phyloP scores from a whole-genome alignment of 2,888 invertebrate species.

The Vandiemenella viatica region DNA sequence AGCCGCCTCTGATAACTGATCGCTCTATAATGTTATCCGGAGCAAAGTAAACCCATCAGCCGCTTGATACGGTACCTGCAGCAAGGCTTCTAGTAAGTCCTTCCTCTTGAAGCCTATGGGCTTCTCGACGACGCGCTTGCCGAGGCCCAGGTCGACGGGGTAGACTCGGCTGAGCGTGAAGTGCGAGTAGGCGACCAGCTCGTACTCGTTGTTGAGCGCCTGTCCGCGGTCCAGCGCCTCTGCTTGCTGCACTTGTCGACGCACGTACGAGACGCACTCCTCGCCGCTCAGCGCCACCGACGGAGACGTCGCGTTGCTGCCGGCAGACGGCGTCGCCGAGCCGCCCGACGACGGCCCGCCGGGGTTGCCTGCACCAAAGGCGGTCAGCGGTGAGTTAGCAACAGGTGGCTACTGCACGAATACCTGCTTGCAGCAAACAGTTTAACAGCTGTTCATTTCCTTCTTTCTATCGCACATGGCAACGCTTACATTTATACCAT shows the following conservation, averaged over 20 bases:
- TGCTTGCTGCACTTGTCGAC: conserved; percentile 47
- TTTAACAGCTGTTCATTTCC: too few species aligned
- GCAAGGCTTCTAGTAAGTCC: conserved; percentile 49
- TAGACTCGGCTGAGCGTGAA: conserved; percentile 56
- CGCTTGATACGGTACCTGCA: conserved; percentile 47
- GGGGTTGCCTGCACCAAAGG: background rate
- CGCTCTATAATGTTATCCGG: too few species aligned
- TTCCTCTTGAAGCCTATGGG: conserved; percentile 59
- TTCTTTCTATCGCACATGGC: too few species aligned
- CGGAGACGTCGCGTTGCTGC: conserved; percentile 20
- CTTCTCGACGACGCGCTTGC: conserved; percentile 61
- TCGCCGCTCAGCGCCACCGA: conserved; percentile 20
- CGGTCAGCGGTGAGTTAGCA: background rate
- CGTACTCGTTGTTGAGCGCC: conserved; percentile 59
- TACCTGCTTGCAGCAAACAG: too few species aligned
- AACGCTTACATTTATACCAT: too few species aligned
- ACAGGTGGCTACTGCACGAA: too few species aligned
- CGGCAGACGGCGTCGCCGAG: too few species aligned
- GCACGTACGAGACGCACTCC: conserved; percentile 42
- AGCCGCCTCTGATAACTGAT: too few species aligned
- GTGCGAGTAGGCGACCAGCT: conserved; percentile 58
- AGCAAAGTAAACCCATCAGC: too few species aligned
- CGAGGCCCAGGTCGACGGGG: conserved; percentile 56
- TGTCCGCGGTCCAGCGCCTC: conserved; percentile 51
- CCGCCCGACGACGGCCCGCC: background rate